phyloP scores from a whole-genome alignment of 2,888 invertebrate genomes.

The Agrotis segetum region DNA sequence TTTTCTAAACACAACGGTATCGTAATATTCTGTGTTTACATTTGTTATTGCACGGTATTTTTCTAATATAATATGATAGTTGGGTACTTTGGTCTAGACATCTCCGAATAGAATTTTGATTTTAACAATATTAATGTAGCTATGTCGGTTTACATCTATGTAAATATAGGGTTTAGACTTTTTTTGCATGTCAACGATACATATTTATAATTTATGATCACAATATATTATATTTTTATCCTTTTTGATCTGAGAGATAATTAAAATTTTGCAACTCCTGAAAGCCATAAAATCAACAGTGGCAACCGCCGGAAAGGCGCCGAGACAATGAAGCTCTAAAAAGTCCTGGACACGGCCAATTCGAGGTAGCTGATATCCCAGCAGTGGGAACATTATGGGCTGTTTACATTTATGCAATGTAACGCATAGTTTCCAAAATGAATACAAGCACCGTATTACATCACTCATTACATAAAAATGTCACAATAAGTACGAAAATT shows the following conservation, averaged over 20 bases:
- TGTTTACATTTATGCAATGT: background rate
- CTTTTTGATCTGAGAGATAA: background rate
- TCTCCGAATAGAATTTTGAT: background rate
- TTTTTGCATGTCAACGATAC: slow-evolving; percentile 27
- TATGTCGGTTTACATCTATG: background rate
- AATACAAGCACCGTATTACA: background rate
- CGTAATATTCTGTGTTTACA: too few species aligned
- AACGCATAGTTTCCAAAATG: background rate
- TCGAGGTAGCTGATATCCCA: background rate
- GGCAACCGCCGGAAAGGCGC: too few species aligned
- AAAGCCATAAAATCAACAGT: too few species aligned
- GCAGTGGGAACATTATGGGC: background rate
- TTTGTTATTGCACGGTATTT: too few species aligned
- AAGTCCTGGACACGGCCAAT: too few species aligned
- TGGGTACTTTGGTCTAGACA: slow-evolving; percentile 5
- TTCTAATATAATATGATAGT: background rate
- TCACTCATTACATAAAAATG: background rate
- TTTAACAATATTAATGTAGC: background rate
- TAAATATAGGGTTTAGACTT: slow-evolving; percentile 11
- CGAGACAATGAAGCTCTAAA: too few species aligned
- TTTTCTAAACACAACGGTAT: slow-evolving; percentile 19
- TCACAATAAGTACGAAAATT: slow-evolving; percentile 12
- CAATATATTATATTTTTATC: slow-evolving; percentile 1
- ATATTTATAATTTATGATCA: background rate
- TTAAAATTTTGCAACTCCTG: too few species aligned